These are phyloP conservation scores for Stomorhina lunata DNA, from an alignment of 2,888 invertebrate genomes.

Conservation along the genomic window DNA sequence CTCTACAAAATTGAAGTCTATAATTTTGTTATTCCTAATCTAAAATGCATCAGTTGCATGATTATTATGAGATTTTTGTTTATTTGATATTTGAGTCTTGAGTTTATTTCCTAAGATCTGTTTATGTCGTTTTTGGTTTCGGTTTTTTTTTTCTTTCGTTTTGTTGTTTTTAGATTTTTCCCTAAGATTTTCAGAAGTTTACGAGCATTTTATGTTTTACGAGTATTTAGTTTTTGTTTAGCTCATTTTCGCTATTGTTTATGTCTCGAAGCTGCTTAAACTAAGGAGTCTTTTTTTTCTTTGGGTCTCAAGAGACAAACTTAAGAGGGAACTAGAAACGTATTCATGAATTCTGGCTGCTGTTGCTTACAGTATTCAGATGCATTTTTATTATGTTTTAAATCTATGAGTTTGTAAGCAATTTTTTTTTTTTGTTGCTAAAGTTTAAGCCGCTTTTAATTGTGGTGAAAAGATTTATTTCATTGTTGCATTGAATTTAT, in stretches of 20 bases:
- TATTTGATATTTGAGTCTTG: constrained; percentile 6
- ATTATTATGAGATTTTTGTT: constrained; percentile 24
- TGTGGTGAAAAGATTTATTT: constrained; percentile 76
- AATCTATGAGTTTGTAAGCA: not conserved
- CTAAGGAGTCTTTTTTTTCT: no score
- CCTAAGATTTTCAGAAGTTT: not conserved
- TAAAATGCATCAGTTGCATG: constrained; percentile 70
- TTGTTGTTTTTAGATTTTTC: not conserved
- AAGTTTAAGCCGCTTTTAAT: constrained; percentile 68
- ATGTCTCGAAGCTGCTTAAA: constrained; percentile 24
- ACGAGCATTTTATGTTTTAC: not conserved
- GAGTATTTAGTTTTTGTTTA: constrained; percentile 21
- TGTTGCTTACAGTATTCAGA: constrained; percentile 7
- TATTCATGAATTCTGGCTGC: no score
- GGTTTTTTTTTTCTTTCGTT: not conserved
- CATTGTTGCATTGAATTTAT: constrained; percentile 76
- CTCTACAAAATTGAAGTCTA: no score
- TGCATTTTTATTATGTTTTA: constrained; percentile 9
- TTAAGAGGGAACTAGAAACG: no score
- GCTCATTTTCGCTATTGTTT: constrained; percentile 56
- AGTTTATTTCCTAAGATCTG: constrained; percentile 30
- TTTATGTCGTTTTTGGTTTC: constrained; percentile 12
- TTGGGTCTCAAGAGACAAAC: no score
- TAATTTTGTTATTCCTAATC: constrained; percentile 40
- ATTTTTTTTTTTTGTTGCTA: not conserved